Conservation (phyloP, 2,888 invertebrate genomes). For the Sylvicola cinctus region DNA sequence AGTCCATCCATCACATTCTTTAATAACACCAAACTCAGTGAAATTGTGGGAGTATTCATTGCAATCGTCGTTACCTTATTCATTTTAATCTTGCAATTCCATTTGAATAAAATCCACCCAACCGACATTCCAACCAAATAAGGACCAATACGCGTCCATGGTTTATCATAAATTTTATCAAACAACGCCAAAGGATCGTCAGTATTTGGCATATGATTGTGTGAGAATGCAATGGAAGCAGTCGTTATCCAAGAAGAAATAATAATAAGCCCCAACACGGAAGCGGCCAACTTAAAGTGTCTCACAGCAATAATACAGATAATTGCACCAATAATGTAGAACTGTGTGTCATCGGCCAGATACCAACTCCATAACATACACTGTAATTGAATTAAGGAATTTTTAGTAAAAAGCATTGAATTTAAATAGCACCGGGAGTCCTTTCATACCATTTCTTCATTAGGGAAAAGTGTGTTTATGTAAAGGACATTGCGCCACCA, state of each 20-base stretch:
- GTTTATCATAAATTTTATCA: slow-evolving; percentile 78
- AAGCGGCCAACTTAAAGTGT: slow-evolving; percentile 57
- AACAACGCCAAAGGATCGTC: slow-evolving; percentile 69
- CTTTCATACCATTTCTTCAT: slow-evolving; percentile 56
- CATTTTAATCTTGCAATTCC: slow-evolving; percentile 56
- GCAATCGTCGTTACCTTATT: slow-evolving; percentile 44
- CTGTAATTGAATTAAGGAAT: slow-evolving; percentile 26
- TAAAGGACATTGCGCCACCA: slow-evolving; percentile 81
- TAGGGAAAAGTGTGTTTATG: slow-evolving; percentile 68
- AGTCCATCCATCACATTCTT: too few relatives aligned
- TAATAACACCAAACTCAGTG: too few relatives aligned
- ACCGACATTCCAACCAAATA: slow-evolving; percentile 69
- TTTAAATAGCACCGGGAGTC: not conserved
- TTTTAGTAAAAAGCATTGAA: not conserved
- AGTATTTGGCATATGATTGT: slow-evolving; percentile 55
- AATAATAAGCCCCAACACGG: slow-evolving; percentile 40
- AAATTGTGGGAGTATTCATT: too few relatives aligned
- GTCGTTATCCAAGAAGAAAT: slow-evolving; percentile 61
- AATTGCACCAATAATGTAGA: slow-evolving; percentile 63
- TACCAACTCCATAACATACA: slow-evolving; percentile 90
- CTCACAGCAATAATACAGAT: slow-evolving; percentile 61
- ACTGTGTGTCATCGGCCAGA: slow-evolving; percentile 69
- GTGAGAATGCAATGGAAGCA: slow-evolving; percentile 55
- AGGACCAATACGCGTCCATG: slow-evolving; percentile 69
- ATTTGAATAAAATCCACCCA: slow-evolving; percentile 67